phyloP scores from a whole-genome alignment of 2,113 vertebrate genomes.

The Rhinopithecus roxellana region DNA sequence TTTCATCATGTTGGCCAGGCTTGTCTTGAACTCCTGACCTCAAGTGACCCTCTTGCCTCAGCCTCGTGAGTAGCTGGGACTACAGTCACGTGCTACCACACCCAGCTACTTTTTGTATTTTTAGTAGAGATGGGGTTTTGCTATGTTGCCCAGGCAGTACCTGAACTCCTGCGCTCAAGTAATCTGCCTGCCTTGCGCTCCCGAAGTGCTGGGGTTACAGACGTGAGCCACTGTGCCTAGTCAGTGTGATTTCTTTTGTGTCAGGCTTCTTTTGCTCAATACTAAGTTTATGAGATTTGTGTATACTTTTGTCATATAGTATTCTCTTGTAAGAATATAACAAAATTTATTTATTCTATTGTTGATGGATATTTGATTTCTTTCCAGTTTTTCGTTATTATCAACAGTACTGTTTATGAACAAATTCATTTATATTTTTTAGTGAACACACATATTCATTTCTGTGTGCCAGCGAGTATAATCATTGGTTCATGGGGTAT shows the following conservation, averaged over 20 bases:
- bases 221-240: too few relatives aligned
- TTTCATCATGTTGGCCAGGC: too few relatives aligned
- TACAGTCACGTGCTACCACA: too few relatives aligned
- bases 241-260: not conserved
- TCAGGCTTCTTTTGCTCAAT: not conserved
- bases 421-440: not conserved
- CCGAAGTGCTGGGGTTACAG: too few relatives aligned
- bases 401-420: not conserved
- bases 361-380: not conserved
- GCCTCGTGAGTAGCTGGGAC: too few relatives aligned
- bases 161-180: too few relatives aligned
- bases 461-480: not conserved
- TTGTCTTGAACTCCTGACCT: too few relatives aligned
- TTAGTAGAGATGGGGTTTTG: too few relatives aligned
- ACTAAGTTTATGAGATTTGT: constrained; percentile 14
- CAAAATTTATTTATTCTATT: not conserved
- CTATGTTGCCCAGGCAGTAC: too few relatives aligned
- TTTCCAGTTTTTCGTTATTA: not conserved
- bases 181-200: too few relatives aligned
- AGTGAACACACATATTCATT: not conserved
- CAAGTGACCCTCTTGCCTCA: too few relatives aligned
- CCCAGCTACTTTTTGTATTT: too few relatives aligned
- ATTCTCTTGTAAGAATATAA: not conserved
- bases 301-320: not conserved
- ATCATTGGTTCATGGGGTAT: not conserved